These are phyloP conservation scores for Carassius gibelio DNA, from an alignment of 2,113 vertebrate genomes.

Conservation along the genomic window DNA sequence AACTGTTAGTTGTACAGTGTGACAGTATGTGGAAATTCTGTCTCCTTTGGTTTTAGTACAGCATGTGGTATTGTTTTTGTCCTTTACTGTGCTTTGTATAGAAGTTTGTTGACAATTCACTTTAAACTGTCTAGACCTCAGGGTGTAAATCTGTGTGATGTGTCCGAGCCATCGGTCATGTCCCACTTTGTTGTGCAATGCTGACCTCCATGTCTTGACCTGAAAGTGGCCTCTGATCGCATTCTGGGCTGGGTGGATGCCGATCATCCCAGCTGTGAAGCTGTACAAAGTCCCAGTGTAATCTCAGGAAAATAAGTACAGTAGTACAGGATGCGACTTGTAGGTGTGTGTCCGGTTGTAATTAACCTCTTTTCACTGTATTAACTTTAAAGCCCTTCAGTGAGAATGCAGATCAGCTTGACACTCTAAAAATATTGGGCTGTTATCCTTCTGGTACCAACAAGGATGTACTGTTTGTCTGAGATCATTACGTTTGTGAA, in stretches of 20 bases:
- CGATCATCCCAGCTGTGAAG: conserved; percentile 20
- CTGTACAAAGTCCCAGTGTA: conserved; percentile 1
- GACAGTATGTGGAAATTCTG: background rate
- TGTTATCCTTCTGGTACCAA: background rate
- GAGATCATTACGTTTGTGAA: conserved; percentile 18
- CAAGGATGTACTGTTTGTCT: too few species aligned
- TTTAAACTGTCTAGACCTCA: conserved; percentile 31
- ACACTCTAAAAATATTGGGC: background rate
- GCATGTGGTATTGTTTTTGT: background rate
- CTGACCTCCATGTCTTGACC: conserved; percentile 44
- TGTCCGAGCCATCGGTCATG: conserved; percentile 56
- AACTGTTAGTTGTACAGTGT: background rate
- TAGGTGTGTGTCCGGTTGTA: background rate
- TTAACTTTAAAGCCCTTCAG: background rate
- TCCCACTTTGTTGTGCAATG: conserved; percentile 53
- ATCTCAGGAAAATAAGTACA: conserved; percentile 12
- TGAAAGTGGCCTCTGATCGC: conserved; percentile 43
- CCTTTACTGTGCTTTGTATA: conserved; percentile 17
- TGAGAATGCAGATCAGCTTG: background rate
- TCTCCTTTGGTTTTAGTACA: background rate
- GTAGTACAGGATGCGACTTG: background rate
- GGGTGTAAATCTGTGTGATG: conserved; percentile 24
- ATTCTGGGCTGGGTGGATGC: background rate
- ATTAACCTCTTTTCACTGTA: conserved; percentile 17
- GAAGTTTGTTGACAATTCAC: conserved; percentile 40